These are phyloP conservation scores for Sipha flava DNA, from an alignment of 1,140 invertebrate species.

Conservation along the genomic window DNA sequence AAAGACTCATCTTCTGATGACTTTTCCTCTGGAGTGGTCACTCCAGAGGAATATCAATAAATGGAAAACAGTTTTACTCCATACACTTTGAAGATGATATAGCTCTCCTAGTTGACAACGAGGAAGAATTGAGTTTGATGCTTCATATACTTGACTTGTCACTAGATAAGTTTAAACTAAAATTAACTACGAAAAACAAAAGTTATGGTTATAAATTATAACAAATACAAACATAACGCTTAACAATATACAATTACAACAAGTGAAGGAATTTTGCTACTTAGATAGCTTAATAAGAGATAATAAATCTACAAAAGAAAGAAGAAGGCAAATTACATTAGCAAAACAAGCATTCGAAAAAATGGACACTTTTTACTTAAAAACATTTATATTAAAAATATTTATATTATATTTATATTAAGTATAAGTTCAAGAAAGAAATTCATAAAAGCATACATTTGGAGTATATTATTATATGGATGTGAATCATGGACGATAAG, in stretches of 20 bases:
- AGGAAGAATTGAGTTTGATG: slow-evolving; percentile 16
- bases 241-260: background rate
- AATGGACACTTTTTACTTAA: background rate
- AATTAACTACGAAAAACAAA: slow-evolving; percentile 23
- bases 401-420: too few species aligned
- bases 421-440: slow-evolving; percentile 8
- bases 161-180: slow-evolving; percentile 11
- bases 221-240: background rate
- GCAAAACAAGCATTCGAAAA: too few species aligned
- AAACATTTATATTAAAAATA: too few species aligned
- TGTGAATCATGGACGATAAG: too few species aligned
- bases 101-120: too few species aligned
- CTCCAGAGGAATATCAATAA: slow-evolving; percentile 12
- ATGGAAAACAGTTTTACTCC: background rate
- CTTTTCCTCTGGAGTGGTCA: too few species aligned
- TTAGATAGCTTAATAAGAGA: background rate
- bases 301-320: background rate
- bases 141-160: background rate
- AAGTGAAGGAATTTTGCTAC: background rate
- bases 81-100: slow-evolving; percentile 23
- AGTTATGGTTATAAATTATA: background rate
- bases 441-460: too few species aligned
- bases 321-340: background rate
- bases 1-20: too few species aligned
- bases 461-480: too few species aligned